Evolutionary conservation across 2,888 invertebrate species (phyloP).

Genomic region (Megastigmus dorsalis): DNA sequence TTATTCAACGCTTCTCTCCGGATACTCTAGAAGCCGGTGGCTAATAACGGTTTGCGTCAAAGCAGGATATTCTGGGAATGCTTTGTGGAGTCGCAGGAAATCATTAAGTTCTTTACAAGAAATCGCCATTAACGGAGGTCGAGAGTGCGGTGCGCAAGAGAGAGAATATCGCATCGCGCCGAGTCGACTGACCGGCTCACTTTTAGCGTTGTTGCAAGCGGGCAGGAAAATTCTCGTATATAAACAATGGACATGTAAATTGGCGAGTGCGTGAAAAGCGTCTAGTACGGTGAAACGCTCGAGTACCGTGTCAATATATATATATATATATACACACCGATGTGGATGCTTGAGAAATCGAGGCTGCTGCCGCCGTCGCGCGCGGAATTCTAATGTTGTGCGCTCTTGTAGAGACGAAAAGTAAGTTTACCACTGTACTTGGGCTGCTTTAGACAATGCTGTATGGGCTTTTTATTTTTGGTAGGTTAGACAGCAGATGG

Average conservation of each 20-base stretch:
- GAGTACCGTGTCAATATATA: conserved; percentile 27
- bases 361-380: no score
- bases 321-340: background rate
- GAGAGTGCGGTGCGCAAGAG: no score
- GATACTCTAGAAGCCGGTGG: conserved; percentile 5
- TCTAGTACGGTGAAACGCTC: background rate
- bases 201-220: conserved; percentile 57
- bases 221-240: conserved; percentile 57
- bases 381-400: background rate
- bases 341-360: conserved; percentile 18
- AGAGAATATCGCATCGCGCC: background rate
- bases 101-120: conserved; percentile 72
- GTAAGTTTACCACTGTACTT: no score
- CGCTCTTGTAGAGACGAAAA: no score
- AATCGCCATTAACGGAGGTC: conserved; percentile 69
- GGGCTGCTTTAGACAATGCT: no score
- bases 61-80: conserved; percentile 44
- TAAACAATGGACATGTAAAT: conserved; percentile 58
- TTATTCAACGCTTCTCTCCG: conserved; percentile 12
- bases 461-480: no score
- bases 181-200: conserved; percentile 58
- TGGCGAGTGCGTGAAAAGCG: conserved; percentile 19
- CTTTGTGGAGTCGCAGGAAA: conserved; percentile 64
- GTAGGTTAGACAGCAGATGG: no score
- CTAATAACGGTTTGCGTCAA: conserved; percentile 26